Base-by-base conservation (phyloP, 2,113 vertebrate genomes). In the Pimephales promelas region DNA sequence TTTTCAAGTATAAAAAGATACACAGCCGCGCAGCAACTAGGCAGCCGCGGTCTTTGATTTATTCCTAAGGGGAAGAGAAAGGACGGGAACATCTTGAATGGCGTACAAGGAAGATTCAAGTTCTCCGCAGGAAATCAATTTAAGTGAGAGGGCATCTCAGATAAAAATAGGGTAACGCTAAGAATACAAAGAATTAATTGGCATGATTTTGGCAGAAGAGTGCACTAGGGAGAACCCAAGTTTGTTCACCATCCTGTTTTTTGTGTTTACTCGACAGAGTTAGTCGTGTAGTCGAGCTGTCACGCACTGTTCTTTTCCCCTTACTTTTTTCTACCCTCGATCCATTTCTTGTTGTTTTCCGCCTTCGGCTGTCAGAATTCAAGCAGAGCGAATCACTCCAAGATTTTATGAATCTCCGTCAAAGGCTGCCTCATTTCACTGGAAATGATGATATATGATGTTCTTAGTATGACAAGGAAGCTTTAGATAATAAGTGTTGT, bases 401-500 rank as follows among this genome's bases (percentile, higher is more conserved):
- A 45, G 80, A 88, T 90, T 84, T 85, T 87, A 90, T 87, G 83
- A 92, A 84, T 90, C 87, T 91, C 88, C 88, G 87, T 90, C 85
- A 87, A 92, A 88, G 85, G 84, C 90, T 90, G 89, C 88, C 89
- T 89, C 85, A 81, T 92, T 91, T 93, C 92, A 90, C 90, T 89
- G 89, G 87, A 91, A 90, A 87, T 88, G 84, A 92, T 91, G 92
- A 94, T 93, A 93, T 92, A 93, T 93, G 90, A 89, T 90, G 81
- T 91, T 90, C 82, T 89, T 34, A 61, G 80, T 70, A 81, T 83
- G 74, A 76, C 81, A 81, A 66, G 74, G 85, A 87, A 84, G 86
- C 85, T 84, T 85, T 91, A 92, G 89, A 93, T 93, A 94, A 93
- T 93, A 93, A 93, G 90, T 90, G 92, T 93, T 94, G 93, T 93